Percentiles rank a stretch among this genome's conserved stretches.
These are phyloP conservation scores for Dromas ardeola DNA, from an alignment of 2,113 vertebrate genomes.

Conservation along the genomic window DNA sequence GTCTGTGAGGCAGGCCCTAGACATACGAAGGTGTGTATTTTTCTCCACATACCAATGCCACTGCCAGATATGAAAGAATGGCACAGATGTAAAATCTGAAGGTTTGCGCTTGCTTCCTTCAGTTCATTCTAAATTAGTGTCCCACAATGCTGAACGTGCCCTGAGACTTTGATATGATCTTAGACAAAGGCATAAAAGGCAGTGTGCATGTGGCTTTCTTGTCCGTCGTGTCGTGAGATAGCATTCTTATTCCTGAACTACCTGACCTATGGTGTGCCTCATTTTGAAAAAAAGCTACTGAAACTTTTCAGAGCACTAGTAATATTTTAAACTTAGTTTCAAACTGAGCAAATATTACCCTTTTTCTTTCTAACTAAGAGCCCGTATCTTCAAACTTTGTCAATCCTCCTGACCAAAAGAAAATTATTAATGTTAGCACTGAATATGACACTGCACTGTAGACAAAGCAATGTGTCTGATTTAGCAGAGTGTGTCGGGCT, in stretches of 20 bases:
- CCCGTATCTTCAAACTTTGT: neutral
- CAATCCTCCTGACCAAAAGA: neutral
- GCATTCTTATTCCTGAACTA: neutral
- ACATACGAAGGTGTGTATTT: neutral
- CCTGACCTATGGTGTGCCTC: neutral
- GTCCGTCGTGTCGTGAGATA: neutral
- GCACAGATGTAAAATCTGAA: neutral
- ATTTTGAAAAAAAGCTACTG: neutral
- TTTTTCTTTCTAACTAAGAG: neutral
- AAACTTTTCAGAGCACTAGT: neutral
- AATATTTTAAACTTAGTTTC: neutral
- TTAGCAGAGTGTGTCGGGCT: neutral
- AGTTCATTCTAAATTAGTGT: neutral
- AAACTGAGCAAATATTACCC: neutral
- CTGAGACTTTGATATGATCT: neutral
- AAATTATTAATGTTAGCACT: neutral
- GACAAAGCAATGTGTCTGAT: neutral
- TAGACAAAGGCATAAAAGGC: neutral
- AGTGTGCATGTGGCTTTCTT: neutral
- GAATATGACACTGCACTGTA: neutral
- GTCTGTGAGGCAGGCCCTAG: neutral
- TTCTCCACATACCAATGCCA: neutral
- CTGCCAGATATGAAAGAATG: neutral
- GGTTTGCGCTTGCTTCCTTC: neutral
- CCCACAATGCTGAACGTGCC: neutral